phyloP scores from a whole-genome alignment of 2,113 vertebrate genomes.

The Stegastes partitus region DNA sequence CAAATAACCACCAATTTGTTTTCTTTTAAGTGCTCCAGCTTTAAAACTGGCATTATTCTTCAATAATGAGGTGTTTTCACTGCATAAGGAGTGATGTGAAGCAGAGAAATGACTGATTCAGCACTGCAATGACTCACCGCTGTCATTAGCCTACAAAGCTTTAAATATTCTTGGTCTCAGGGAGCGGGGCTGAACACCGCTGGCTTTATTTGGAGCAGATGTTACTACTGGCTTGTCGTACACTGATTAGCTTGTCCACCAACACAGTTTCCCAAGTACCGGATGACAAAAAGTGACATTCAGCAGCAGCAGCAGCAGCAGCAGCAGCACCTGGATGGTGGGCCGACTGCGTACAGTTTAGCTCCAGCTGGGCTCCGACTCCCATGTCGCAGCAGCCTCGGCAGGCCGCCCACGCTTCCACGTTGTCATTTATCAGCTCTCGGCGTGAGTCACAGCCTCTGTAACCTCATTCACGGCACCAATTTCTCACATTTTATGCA shows the following conservation, averaged over 20 bases:
- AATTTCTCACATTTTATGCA: conserved; percentile 2
- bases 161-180: too few relatives aligned
- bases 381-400: conserved; percentile 5
- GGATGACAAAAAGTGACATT: not conserved
- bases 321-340: not conserved
- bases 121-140: too few relatives aligned
- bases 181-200: not conserved
- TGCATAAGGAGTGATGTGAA: too few relatives aligned
- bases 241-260: not conserved
- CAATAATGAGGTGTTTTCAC: too few relatives aligned
- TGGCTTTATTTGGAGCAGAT: not conserved
- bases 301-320: not conserved
- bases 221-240: not conserved
- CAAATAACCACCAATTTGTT: too few relatives aligned
- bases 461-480: conserved; percentile 4
- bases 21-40: too few relatives aligned
- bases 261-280: too few relatives aligned
- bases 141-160: too few relatives aligned
- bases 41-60: too few relatives aligned
- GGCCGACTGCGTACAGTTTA: not conserved
- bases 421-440: conserved; percentile 22
- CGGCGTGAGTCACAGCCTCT: not conserved
- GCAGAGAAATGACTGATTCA: too few relatives aligned
- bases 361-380: conserved; percentile 2
- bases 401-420: conserved; percentile 19